A percentile compares a stretch with the other conserved stretches of the same genome.
These are phyloP conservation scores for Tachystola acroxantha DNA, from an alignment of 2,888 invertebrate species.

Conservation along the genomic window DNA sequence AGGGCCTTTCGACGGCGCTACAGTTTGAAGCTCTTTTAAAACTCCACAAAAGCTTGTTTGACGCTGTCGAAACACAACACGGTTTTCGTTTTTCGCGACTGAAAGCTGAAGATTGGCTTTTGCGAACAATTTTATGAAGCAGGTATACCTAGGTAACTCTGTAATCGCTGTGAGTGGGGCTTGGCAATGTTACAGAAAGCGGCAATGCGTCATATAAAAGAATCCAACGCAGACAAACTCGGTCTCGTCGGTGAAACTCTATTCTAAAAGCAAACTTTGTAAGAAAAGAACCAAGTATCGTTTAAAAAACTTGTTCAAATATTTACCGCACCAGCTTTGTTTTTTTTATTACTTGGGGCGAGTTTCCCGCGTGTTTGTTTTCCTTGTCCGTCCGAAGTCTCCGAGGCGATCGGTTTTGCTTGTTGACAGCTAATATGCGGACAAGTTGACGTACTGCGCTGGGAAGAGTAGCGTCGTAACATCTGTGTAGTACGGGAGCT, in stretches of 20 bases:
- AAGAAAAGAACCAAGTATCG: constrained; percentile 5
- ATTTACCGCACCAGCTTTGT: constrained; percentile 38
- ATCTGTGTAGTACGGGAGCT: no score
- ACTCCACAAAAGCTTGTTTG: no score
- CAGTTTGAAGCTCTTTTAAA: no score
- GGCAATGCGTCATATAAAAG: not conserved
- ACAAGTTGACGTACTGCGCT: constrained; percentile 42
- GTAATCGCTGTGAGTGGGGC: no score
- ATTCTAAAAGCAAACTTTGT: constrained; percentile 6
- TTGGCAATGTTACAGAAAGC: no score
- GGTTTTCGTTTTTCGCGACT: no score
- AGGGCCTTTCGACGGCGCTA: no score
- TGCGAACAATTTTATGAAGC: no score
- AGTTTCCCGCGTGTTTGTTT: constrained; percentile 47
- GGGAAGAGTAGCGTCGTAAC: constrained; percentile 13
- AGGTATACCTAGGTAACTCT: no score
- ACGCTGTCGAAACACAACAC: no score
- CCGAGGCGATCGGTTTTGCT: constrained; percentile 38
- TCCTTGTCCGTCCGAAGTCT: constrained; percentile 30
- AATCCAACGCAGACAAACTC: not conserved
- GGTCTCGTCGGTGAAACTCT: not conserved
- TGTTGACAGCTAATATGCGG: constrained; percentile 59
- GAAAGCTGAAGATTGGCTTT: no score
- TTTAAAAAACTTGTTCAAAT: constrained; percentile 35
- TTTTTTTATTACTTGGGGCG: constrained; percentile 39